Percentiles rank a stretch among this genome's conserved stretches.
phyloP scores from a whole-genome alignment of 1,140 invertebrate genomes.

The Fopius arisanus region DNA sequence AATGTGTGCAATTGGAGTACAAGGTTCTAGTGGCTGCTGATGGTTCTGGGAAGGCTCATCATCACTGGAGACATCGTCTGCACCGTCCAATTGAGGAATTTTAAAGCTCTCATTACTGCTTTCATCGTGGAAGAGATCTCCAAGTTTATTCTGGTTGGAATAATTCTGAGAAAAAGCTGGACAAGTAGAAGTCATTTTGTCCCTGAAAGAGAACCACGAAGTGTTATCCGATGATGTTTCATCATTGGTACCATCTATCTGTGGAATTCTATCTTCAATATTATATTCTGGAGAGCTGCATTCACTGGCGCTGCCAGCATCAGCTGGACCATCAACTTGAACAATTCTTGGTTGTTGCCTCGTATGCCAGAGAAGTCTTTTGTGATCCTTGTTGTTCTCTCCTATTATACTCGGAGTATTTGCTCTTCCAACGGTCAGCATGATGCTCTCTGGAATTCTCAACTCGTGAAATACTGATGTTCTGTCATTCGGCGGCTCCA shows the following conservation, averaged over 20 bases:
- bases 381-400: constrained; percentile 59
- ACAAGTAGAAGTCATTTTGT: constrained; percentile 64
- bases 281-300: constrained; percentile 59
- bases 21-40: constrained; percentile 55
- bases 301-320: constrained; percentile 64
- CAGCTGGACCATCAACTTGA: constrained; percentile 72
- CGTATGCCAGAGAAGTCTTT: constrained; percentile 57
- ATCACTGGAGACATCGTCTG: constrained; percentile 72
- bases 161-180: constrained; percentile 64
- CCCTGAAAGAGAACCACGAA: constrained; percentile 64
- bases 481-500: constrained; percentile 51
- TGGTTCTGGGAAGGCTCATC: constrained; percentile 49
- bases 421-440: constrained; percentile 59
- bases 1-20: constrained; percentile 34
- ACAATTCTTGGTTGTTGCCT: constrained; percentile 61
- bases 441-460: constrained; percentile 61
- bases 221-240: constrained; percentile 44
- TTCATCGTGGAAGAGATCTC: constrained; percentile 23
- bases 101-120: constrained; percentile 45
- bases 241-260: constrained; percentile 50
- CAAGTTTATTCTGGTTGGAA: not conserved
- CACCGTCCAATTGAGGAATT: constrained; percentile 79
- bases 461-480: constrained; percentile 56
- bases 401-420: constrained; percentile 49
- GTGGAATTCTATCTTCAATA: constrained; percentile 52